phyloP scores from a whole-genome alignment of 2,888 invertebrate genomes.

The Hypselothyrea guttata region DNA sequence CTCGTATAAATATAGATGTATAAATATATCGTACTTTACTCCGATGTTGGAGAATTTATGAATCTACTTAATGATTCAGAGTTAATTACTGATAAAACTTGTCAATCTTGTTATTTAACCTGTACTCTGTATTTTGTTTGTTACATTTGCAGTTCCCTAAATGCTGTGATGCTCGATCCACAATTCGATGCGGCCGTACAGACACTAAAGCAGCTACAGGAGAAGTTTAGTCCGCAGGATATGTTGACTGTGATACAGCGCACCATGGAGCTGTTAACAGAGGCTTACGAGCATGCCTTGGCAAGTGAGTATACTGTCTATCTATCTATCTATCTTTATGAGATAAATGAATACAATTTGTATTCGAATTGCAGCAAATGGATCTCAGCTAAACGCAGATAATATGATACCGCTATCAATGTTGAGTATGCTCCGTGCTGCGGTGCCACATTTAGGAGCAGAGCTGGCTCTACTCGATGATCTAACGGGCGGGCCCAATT shows the following conservation, averaged over 20 bases:
- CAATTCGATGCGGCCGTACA: slow-evolving; percentile 78
- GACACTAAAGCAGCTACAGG: slow-evolving; percentile 79
- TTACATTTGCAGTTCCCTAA: slow-evolving; percentile 69
- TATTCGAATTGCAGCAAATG: slow-evolving; percentile 61
- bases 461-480: slow-evolving; percentile 82
- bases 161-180: slow-evolving; percentile 70
- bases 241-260: slow-evolving; percentile 82
- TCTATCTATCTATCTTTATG: background rate
- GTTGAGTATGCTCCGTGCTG: slow-evolving; percentile 80
- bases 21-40: background rate
- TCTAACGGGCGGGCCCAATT: slow-evolving; percentile 80
- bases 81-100: too few species aligned
- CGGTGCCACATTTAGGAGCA: slow-evolving; percentile 82
- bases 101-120: background rate
- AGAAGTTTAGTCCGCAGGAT: slow-evolving; percentile 81
- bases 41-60: background rate
- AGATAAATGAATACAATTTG: background rate
- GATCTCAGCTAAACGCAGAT: slow-evolving; percentile 79
- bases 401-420: slow-evolving; percentile 82
- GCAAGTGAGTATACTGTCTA: slow-evolving; percentile 56
- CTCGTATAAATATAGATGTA: too few species aligned
- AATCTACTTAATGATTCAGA: background rate
- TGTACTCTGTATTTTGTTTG: too few species aligned
- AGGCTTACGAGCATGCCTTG: slow-evolving; percentile 78
- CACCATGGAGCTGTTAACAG: slow-evolving; percentile 79